Percentiles rank a stretch among this genome's conserved stretches.
Conservation (phyloP, 2,888 invertebrate species). For the Sesamia inferens region DNA sequence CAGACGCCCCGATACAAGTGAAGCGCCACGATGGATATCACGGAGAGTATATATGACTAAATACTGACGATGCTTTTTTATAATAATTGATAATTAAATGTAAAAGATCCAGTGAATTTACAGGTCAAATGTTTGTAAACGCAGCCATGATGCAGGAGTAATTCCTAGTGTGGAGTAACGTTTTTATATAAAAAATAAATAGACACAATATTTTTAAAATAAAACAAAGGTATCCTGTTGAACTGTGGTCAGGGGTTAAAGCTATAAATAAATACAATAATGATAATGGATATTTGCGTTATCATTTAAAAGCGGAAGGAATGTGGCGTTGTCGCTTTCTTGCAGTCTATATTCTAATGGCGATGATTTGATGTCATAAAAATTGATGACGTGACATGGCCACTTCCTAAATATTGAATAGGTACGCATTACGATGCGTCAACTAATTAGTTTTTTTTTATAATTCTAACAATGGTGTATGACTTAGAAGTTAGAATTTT, state of each 20-base stretch:
- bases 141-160: no score
- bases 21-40: conserved; percentile 2
- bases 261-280: conserved; percentile 22
- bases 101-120: not conserved
- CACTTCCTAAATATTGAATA: conserved; percentile 9
- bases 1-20: conserved; percentile 29
- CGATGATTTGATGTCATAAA: conserved; percentile 6
- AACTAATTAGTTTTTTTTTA: conserved; percentile 19
- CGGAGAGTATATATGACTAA: not conserved
- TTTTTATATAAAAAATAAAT: no score
- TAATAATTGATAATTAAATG: no score
- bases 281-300: conserved; percentile 12
- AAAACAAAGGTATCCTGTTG: conserved; percentile 9
- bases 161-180: no score
- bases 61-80: not conserved
- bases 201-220: not conserved
- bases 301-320: conserved; percentile 37
- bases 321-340: conserved; percentile 18
- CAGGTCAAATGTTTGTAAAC: no score
- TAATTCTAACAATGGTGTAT: conserved; percentile 12
- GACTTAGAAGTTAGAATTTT: conserved; percentile 6
- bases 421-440: conserved; percentile 22
- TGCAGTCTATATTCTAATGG: conserved; percentile 11
- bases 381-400: conserved; percentile 1
- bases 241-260: conserved; percentile 18